Conservation (phyloP, 2,888 invertebrate genomes). For the Scelioninae gen. 2 region DNA sequence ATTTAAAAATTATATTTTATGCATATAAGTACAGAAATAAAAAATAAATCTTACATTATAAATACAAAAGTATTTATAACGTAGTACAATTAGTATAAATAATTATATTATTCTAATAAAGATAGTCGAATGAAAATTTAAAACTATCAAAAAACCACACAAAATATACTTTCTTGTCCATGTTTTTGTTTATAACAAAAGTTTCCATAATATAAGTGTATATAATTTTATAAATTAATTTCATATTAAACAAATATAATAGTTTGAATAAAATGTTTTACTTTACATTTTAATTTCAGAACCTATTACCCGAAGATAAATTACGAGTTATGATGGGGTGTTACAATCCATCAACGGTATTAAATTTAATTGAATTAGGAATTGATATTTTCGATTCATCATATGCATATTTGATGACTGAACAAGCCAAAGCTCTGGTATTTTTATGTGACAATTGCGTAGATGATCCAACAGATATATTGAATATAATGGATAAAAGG, state of each 20-base stretch:
- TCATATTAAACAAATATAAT: background rate
- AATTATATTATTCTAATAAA: too few relatives aligned
- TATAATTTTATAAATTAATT: too few relatives aligned
- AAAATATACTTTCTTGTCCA: too few relatives aligned
- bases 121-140: too few relatives aligned
- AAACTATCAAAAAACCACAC: too few relatives aligned
- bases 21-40: too few relatives aligned
- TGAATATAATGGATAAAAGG: conserved; percentile 67
- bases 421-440: conserved; percentile 82
- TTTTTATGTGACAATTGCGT: conserved; percentile 76
- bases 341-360: conserved; percentile 84
- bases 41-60: too few relatives aligned
- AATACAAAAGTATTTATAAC: too few relatives aligned
- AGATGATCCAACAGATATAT: conserved; percentile 66
- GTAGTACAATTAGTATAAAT: too few relatives aligned
- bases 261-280: conserved; percentile 10
- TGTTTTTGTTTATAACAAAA: too few relatives aligned
- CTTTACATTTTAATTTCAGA: conserved; percentile 77
- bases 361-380: conserved; percentile 85
- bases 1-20: too few relatives aligned
- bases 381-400: conserved; percentile 94
- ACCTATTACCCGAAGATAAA: conserved; percentile 81
- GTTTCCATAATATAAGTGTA: too few relatives aligned
- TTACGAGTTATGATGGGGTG: conserved; percentile 85
- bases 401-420: conserved; percentile 84